These are phyloP conservation scores for Gymnorhina tibicen DNA, from an alignment of 2,113 vertebrate species.

Conservation along the genomic window DNA sequence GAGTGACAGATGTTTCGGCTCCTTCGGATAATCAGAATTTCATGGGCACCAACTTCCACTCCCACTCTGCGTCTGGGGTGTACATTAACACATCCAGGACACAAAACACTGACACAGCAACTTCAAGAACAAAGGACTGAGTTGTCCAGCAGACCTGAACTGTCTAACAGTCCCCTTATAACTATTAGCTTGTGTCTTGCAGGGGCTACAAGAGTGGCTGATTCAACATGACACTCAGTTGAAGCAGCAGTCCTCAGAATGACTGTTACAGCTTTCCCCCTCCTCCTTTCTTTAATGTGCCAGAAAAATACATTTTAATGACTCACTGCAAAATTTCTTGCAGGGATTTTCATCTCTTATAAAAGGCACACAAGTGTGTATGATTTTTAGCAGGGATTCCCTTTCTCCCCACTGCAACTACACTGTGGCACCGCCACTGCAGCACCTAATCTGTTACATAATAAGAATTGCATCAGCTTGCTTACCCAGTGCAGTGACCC, in stretches of 20 bases:
- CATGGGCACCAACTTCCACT: background rate
- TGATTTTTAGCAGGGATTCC: background rate
- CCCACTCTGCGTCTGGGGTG: background rate
- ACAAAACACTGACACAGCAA: slow-evolving; percentile 2
- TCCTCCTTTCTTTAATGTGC: background rate
- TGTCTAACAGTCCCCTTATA: background rate
- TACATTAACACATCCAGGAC: slow-evolving; percentile 4
- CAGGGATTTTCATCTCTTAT: background rate
- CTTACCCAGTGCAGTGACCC: slow-evolving; percentile 93
- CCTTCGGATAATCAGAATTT: slow-evolving; percentile 25
- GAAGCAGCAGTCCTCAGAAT: background rate
- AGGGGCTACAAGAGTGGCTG: background rate
- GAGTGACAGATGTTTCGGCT: slow-evolving; percentile 33
- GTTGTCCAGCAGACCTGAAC: background rate
- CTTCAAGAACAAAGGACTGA: background rate
- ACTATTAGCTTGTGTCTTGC: background rate
- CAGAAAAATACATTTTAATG: background rate
- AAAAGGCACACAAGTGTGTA: background rate
- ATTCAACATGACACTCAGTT: background rate
- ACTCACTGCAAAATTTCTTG: background rate
- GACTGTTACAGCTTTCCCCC: fast-evolving
- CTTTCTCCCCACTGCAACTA: background rate
- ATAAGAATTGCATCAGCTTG: slow-evolving; percentile 39
- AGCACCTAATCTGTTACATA: background rate
- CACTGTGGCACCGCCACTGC: background rate